phyloP scores from a whole-genome alignment of 2,113 vertebrate species.

The Coregonus clupeaformis region DNA sequence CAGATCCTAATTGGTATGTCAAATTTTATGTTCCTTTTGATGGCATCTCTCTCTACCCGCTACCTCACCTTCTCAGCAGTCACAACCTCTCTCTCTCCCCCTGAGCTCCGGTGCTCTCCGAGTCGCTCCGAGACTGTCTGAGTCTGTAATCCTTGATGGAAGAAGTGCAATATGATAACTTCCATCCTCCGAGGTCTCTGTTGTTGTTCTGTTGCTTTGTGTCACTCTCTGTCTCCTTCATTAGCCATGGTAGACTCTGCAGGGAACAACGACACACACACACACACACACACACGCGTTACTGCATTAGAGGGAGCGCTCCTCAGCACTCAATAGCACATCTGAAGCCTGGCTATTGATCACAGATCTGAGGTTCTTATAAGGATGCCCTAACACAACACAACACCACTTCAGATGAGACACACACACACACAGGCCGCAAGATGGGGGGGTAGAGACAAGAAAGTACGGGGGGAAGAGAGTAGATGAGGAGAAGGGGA shows the following conservation, averaged over 20 bases:
- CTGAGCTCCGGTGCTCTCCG: no score
- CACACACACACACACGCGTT: no score
- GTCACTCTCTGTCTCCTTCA: slow-evolving; percentile 4
- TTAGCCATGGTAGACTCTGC: slow-evolving; percentile 42
- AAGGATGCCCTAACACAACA: neutral
- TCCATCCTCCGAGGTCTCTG: slow-evolving; percentile 32
- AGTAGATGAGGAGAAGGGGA: neutral
- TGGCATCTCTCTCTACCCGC: no score
- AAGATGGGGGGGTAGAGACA: neutral
- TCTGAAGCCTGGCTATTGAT: slow-evolving; percentile 43
- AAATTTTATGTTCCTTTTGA: no score
- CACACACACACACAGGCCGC: neutral
- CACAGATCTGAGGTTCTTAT: slow-evolving; percentile 32
- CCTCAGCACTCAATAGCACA: slow-evolving; percentile 27
- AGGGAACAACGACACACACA: neutral
- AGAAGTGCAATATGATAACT: slow-evolving; percentile 25
- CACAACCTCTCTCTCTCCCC: no score
- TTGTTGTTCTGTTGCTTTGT: slow-evolving; percentile 35
- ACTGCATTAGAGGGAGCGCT: no score
- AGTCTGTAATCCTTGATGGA: slow-evolving; percentile 46
- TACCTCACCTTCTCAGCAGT: no score
- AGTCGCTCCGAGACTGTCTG: neutral
- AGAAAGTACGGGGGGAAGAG: slow-evolving; percentile 5
- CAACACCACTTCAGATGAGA: slow-evolving; percentile 27
- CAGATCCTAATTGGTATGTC: no score